Conservation (phyloP, 2,888 invertebrate genomes). For the Belgica antarctica region DNA sequence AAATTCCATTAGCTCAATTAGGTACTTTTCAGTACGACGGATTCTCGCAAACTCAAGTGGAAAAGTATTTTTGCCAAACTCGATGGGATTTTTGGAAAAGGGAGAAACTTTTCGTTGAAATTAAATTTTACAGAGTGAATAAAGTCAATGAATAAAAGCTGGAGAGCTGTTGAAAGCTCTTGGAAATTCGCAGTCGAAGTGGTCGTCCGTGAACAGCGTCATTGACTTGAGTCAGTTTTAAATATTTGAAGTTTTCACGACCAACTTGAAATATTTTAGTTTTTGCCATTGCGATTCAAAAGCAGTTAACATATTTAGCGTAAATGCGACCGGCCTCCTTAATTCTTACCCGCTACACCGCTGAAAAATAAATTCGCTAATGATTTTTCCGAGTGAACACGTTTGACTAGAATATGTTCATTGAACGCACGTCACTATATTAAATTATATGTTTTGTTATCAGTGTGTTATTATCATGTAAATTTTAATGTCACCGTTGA, state of each 20-base stretch:
- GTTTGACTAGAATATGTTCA: background rate
- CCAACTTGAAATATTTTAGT: no score
- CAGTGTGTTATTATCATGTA: slow-evolving; percentile 20
- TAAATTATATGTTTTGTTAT: slow-evolving; percentile 26
- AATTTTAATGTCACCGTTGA: slow-evolving; percentile 25
- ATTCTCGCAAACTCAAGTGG: background rate
- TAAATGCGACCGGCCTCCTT: no score
- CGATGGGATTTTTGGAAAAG: no score
- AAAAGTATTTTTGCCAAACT: background rate
- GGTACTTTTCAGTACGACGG: background rate
- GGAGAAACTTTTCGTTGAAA: slow-evolving; percentile 1
- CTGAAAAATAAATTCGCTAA: slow-evolving; percentile 8
- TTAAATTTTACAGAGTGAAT: background rate
- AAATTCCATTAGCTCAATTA: slow-evolving; percentile 30
- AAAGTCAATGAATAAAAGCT: background rate
- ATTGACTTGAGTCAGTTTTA: no score
- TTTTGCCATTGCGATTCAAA: no score
- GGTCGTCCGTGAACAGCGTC: background rate
- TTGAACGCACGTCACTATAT: slow-evolving; percentile 17
- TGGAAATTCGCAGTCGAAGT: background rate
- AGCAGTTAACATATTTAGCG: no score
- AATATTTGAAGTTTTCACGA: no score
- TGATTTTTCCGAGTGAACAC: background rate
- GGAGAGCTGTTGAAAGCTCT: background rate
- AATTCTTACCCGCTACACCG: no score